phyloP scores from a whole-genome alignment of 2,888 invertebrate genomes.

The Clivina fossor region DNA sequence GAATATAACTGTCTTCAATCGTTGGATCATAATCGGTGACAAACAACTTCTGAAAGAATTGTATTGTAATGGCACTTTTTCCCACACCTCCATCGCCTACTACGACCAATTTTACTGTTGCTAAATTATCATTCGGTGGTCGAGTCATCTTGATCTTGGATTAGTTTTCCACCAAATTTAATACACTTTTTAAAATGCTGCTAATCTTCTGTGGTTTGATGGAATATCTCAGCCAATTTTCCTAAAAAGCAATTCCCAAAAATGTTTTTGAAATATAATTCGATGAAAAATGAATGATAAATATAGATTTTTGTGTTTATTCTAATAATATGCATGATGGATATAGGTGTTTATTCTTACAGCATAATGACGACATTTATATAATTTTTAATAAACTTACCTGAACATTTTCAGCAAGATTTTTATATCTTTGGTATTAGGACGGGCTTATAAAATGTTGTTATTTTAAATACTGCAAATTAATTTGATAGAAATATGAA shows the following conservation, averaged over 20 bases:
- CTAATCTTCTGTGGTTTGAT: constrained; percentile 39
- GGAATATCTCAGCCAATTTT: not conserved
- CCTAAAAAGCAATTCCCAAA: not conserved
- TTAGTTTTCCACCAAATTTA: constrained; percentile 49
- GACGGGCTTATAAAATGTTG: no score
- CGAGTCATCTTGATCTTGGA: constrained; percentile 64
- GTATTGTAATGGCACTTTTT: constrained; percentile 95
- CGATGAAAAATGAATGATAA: no score
- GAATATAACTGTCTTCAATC: constrained; percentile 93
- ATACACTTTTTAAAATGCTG: constrained; percentile 38
- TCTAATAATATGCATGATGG: no score
- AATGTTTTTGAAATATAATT: no score
- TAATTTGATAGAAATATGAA: no score
- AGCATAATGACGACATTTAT: no score
- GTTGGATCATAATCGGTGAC: constrained; percentile 95
- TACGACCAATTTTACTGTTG: constrained; percentile 85
- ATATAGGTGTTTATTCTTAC: no score
- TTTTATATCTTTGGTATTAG: no score
- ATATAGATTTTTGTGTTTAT: no score
- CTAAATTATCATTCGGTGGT: constrained; percentile 72
- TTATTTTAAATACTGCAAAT: no score
- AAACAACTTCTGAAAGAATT: constrained; percentile 93
- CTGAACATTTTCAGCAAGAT: no score
- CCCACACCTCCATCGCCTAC: constrained; percentile 95
- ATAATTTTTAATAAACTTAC: no score